Evolutionary conservation across 2,888 invertebrate genomes (phyloP), one percentile per base, ranked within the genome.

Genomic region (Capitulum mitella): DNA sequence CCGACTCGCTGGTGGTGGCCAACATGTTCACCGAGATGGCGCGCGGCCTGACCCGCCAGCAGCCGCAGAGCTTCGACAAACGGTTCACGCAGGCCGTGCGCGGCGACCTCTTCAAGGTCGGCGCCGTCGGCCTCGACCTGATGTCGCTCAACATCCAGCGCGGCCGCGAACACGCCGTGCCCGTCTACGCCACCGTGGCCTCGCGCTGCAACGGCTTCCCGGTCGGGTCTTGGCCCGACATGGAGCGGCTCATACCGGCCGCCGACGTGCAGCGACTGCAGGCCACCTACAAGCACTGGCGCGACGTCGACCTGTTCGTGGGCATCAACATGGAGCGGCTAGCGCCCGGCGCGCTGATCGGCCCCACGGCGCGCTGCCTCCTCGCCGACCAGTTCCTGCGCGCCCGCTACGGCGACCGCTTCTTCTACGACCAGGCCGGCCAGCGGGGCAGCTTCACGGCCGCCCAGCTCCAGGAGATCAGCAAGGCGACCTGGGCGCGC

Each of bases 391-490:
- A 75, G 75, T 75, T 75, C 46, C 75, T 75, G 26, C 75, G 75
- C 19, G n/a, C 29, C 10, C 75, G 75, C 75, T 75, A 75, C 46
- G 75, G 29, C 26, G 75, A 75, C 75, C 43, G 75, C 16, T 75
- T 75, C 75, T 75, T 75, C 75, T 75, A 75, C 46, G 75, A 75
- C 46, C 75, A 46, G 32, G 43, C 46, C n/a, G 43, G 43, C 43
- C 75, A 75, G 19, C n/a, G 26, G 1, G 75, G 75, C n/a, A 75
- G 75, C 46, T 75, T 75, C 75, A 29, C 14, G 29, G 90, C 91
- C 5, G 90, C 90, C 0, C 93, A 94, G 84, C 85, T 94, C 2
- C 90, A 91, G 82, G 91, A 92, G 82, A 89, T 94, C 74, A 87
- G 92, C 46, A 87, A 89, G 77, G 89, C 91, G 29, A 91, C 91